Conservation (phyloP, 2,797 vertebrate species). For the Pyrrhura leucotis region DNA sequence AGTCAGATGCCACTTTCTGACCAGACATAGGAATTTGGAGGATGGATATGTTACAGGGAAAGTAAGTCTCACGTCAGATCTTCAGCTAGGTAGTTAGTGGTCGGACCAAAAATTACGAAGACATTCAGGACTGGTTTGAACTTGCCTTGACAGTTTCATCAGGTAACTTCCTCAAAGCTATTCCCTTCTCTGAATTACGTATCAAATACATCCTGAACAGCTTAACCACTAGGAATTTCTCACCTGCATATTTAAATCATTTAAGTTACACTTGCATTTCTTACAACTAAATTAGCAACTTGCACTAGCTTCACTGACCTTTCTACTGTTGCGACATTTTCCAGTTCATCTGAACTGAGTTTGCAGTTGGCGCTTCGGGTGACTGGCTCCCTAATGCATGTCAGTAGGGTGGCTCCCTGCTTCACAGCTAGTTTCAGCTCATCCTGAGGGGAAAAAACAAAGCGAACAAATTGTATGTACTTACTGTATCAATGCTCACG, state of each 20-base stretch:
- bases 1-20: neutral
- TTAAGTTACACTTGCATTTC: neutral
- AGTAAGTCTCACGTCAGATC: neutral
- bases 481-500: neutral
- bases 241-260: neutral
- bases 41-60: neutral
- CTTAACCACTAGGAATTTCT: neutral
- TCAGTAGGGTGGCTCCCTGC: constrained; percentile 88
- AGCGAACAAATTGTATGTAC: neutral
- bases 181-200: neutral
- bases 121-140: neutral
- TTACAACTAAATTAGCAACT: neutral
- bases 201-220: neutral
- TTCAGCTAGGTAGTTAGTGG: neutral
- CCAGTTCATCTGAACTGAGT: constrained; percentile 87
- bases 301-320: constrained; percentile 77
- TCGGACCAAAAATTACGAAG: neutral
- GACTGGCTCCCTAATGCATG: constrained; percentile 88
- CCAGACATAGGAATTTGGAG: neutral
- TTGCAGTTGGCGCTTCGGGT: constrained; percentile 81
- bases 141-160: neutral
- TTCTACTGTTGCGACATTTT: constrained; percentile 91
- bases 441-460: constrained; percentile 75
- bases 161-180: neutral
- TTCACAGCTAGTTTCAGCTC: constrained; percentile 89